A percentile compares a stretch with the other conserved stretches of the same genome.
Evolutionary conservation across 2,113 vertebrate species (phyloP).

Genomic region (Sinocyclocheilus grahami): DNA sequence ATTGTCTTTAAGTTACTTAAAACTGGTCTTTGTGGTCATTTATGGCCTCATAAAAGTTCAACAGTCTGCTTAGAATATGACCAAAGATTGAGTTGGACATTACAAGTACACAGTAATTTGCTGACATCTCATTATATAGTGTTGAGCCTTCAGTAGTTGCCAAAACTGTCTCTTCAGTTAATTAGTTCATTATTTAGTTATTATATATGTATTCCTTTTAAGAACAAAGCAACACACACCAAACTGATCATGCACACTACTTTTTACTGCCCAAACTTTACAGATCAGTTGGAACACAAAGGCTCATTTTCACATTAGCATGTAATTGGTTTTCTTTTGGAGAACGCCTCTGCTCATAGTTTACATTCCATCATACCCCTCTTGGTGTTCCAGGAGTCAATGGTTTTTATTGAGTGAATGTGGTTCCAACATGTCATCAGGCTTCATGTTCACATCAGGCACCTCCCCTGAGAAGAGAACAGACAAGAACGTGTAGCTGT

Average conservation of each 20-base stretch:
- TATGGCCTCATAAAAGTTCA: not conserved
- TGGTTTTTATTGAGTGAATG: not conserved
- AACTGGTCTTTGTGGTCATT: not conserved
- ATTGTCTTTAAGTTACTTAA: not conserved
- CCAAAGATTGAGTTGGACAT: not conserved
- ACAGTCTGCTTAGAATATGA: not conserved
- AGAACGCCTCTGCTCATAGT: not conserved
- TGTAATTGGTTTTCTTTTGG: conserved; percentile 16
- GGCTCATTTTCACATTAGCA: not conserved
- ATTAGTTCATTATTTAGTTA: too few species aligned
- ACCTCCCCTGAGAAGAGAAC: not conserved
- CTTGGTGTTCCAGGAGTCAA: not conserved
- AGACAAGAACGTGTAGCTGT: conserved; percentile 2
- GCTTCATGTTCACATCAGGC: conserved; percentile 21
- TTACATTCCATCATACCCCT: conserved; percentile 23
- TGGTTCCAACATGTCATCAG: not conserved
- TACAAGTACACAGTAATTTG: not conserved
- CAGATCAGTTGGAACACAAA: not conserved
- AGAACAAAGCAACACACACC: not conserved
- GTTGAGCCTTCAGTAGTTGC: not conserved
- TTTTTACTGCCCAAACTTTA: not conserved
- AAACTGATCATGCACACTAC: not conserved
- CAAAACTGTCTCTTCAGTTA: not conserved
- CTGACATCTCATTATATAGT: too few species aligned
- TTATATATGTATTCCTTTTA: not conserved